phyloP scores from a whole-genome alignment of 2,113 vertebrate genomes.

The Neodon shergylaensis region DNA sequence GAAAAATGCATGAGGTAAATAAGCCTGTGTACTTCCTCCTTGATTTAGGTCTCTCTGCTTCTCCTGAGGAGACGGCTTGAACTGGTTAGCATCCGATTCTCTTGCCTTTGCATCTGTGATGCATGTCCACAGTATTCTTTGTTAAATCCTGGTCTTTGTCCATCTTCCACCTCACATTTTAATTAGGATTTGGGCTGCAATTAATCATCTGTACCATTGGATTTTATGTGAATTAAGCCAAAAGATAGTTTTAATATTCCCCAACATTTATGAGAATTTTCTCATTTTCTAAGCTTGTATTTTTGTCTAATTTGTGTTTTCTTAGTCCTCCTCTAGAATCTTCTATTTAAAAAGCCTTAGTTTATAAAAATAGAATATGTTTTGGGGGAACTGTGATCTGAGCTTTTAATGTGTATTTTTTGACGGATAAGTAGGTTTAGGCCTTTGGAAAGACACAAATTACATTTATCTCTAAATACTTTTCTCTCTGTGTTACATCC shows the following conservation, averaged over 20 bases:
- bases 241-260: not conserved
- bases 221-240: conserved; percentile 39
- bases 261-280: conserved; percentile 19
- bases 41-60: not conserved
- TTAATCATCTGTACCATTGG: not conserved
- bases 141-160: not conserved
- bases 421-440: not conserved
- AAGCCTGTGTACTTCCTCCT: conserved; percentile 70
- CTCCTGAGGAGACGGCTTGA: not conserved
- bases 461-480: not conserved
- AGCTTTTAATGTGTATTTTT: not conserved
- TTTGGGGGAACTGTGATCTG: conserved; percentile 24
- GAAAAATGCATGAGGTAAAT: conserved; percentile 96
- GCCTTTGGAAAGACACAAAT: not conserved
- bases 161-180: conserved; percentile 16
- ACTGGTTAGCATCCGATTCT: not conserved
- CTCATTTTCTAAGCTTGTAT: conserved; percentile 37
- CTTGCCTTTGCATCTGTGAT: not conserved
- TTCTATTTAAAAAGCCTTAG: not conserved
- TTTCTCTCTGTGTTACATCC: not conserved
- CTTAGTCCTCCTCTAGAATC: not conserved
- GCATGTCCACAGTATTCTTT: not conserved
- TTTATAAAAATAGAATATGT: not conserved
- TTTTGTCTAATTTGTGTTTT: not conserved
- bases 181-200: conserved; percentile 10